phyloP scores from a whole-genome alignment of 2,113 vertebrate species.

The Cichladusa arquata region DNA sequence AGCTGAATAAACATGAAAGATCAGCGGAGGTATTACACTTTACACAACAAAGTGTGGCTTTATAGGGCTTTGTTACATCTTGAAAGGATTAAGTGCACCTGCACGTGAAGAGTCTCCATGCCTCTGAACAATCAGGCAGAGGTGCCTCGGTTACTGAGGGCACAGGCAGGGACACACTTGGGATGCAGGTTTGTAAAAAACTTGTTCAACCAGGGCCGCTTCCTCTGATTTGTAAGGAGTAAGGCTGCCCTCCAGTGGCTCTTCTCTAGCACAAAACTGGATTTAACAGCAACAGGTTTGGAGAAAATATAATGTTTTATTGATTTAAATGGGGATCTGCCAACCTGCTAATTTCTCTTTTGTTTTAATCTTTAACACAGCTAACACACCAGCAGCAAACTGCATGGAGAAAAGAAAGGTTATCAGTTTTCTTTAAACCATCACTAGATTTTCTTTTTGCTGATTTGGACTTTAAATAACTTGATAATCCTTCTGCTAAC shows the following conservation, averaged over 20 bases:
- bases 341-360: not conserved
- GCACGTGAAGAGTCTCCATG: conserved; percentile 39
- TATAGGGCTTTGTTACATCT: conserved; percentile 69
- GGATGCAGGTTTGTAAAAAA: not conserved
- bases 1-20: conserved; percentile 55
- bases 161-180: not conserved
- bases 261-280: not conserved
- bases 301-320: not conserved
- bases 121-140: conserved; percentile 15
- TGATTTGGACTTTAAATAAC: not conserved
- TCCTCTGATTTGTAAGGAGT: not conserved
- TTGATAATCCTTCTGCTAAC: not conserved
- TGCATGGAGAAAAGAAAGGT: not conserved
- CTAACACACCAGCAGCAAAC: not conserved
- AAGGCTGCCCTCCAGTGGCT: conserved; percentile 72
- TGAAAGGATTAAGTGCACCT: conserved; percentile 77
- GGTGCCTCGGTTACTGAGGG: not conserved
- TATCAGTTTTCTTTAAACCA: not conserved
- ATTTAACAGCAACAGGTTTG: not conserved
- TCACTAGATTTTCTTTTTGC: not conserved
- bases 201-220: not conserved
- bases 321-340: not conserved
- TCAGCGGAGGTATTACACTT: conserved; percentile 22
- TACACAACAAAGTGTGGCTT: conserved; percentile 39
- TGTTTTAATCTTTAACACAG: not conserved